Evolutionary conservation across 2,888 invertebrate genomes (phyloP).

Genomic region (Holacanthella duospinosa): DNA sequence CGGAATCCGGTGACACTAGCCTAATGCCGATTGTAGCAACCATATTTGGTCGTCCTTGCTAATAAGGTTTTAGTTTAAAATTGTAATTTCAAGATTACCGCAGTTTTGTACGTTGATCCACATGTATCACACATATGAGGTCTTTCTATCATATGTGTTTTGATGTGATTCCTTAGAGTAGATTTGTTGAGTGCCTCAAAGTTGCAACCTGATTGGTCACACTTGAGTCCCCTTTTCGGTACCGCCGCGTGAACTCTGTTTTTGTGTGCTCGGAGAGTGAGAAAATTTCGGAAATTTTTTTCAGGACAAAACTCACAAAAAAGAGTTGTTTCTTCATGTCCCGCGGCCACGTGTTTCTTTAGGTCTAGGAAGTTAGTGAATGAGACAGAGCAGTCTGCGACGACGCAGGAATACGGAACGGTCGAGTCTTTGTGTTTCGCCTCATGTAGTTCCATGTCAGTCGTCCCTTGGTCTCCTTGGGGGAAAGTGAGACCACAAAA

Average conservation of each 20-base stretch:
- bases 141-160: background rate
- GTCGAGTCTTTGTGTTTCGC: background rate
- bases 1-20: too few species aligned
- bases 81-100: background rate
- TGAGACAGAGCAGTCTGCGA: background rate
- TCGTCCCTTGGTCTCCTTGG: background rate
- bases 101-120: background rate
- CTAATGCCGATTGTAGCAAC: too few species aligned
- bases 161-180: background rate
- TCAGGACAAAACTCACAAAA: background rate
- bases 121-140: background rate
- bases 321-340: background rate
- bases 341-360: background rate
- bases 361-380: conserved; percentile 1
- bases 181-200: background rate
- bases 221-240: background rate
- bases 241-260: background rate
- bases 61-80: background rate
- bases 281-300: background rate
- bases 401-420: background rate
- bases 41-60: too few species aligned
- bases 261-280: background rate
- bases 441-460: background rate
- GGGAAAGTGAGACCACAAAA: background rate
- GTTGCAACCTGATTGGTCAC: background rate